phyloP scores from a whole-genome alignment of 2,113 vertebrate species.

The Hippoglossus stenolepis region DNA sequence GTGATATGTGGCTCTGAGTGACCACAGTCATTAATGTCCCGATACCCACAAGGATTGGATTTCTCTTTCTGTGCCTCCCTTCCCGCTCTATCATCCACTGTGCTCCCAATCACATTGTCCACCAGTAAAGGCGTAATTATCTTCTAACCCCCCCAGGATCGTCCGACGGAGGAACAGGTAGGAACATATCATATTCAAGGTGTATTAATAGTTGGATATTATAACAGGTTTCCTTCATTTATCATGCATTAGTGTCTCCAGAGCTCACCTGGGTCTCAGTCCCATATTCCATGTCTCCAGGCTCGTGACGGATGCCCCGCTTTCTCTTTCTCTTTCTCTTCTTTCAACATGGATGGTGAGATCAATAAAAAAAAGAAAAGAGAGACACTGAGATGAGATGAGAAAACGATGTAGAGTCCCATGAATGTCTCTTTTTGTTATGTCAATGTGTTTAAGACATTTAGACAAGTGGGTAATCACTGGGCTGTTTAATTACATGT shows the following conservation, averaged over 20 bases:
- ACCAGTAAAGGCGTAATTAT: conserved; percentile 74
- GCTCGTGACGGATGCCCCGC: conserved; percentile 48
- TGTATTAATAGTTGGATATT: conserved; percentile 71
- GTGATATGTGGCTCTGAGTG: conserved; percentile 49
- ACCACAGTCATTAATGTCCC: conserved; percentile 71
- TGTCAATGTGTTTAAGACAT: neutral
- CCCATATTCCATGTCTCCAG: conserved; percentile 53
- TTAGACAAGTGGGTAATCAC: conserved; percentile 23
- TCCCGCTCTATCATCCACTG: conserved; percentile 20
- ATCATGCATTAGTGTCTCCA: conserved; percentile 57
- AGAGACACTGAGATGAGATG: neutral
- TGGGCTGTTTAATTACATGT: conserved; percentile 9
- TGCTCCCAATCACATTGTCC: conserved; percentile 60
- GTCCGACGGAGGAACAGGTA: conserved; percentile 55
- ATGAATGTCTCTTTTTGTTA: conserved; percentile 2
- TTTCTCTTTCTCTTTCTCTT: conserved; percentile 39
- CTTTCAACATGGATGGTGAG: neutral
- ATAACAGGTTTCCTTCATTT: conserved; percentile 56
- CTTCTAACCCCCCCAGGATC: conserved; percentile 72
- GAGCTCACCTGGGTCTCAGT: conserved; percentile 49
- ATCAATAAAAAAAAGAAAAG: neutral
- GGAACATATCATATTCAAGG: conserved; percentile 51
- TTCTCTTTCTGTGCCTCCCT: conserved; percentile 48
- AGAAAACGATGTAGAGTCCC: neutral
- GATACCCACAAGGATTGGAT: conserved; percentile 67